A percentile compares a stretch with the other conserved stretches of the same genome.
Conservation (phyloP, 2,797 vertebrate species). For the Smutsia temminckii region DNA sequence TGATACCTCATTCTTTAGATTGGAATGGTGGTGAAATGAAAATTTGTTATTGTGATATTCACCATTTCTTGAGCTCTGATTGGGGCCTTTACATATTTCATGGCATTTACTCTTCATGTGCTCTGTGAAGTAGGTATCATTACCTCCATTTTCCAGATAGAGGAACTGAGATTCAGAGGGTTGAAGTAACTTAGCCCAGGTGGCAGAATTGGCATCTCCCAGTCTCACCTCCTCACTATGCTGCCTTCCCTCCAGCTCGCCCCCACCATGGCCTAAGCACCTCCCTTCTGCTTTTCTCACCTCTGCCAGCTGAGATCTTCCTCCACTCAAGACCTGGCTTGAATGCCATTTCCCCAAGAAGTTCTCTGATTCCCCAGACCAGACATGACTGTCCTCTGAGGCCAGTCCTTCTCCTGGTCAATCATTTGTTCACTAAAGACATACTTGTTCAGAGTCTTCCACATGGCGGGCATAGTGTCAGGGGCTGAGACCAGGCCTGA, state of each 20-base stretch:
- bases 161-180: background rate
- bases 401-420: background rate
- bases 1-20: background rate
- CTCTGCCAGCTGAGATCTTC: background rate
- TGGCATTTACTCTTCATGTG: background rate
- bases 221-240: background rate
- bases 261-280: rapidly evolving
- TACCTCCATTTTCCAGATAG: background rate
- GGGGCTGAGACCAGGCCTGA: background rate
- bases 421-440: background rate
- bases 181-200: background rate
- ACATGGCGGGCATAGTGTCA: rapidly evolving
- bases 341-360: background rate
- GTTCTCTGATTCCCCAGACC: background rate
- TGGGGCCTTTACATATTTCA: background rate
- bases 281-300: background rate
- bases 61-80: background rate
- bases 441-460: background rate
- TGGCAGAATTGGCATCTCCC: background rate
- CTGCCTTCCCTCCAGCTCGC: rapidly evolving
- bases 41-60: background rate
- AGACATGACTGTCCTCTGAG: background rate
- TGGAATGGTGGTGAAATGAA: background rate
- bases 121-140: background rate
- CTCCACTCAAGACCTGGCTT: background rate